Conservation (phyloP, 2,113 vertebrate genomes). For the Hipposideros armiger region DNA sequence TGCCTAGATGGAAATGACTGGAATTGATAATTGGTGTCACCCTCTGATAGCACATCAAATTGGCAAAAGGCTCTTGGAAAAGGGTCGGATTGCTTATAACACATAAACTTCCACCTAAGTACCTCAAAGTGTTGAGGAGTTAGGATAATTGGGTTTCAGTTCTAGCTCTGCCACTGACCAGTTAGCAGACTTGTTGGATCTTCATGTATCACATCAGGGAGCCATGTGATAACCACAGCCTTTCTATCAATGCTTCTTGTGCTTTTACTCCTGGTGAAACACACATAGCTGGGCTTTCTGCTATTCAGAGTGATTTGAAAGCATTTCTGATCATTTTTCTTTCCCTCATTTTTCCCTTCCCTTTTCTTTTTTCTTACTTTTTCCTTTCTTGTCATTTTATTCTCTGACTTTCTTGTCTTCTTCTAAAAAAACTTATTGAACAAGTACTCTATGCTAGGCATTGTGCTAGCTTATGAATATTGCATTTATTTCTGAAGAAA, state of each 20-base stretch:
- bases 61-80: neutral
- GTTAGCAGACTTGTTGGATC: neutral
- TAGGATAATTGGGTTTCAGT: neutral
- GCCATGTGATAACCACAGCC: no score
- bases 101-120: neutral
- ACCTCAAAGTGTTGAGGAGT: neutral
- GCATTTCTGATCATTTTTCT: neutral
- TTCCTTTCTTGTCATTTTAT: neutral
- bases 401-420: neutral
- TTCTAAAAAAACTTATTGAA: neutral
- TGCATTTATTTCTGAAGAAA: slow-evolving; percentile 30
- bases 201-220: neutral
- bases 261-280: neutral
- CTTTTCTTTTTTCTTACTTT: neutral
- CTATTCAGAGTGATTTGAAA: neutral
- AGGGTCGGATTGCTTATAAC: neutral
- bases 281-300: neutral
- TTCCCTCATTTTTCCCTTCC: neutral
- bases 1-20: neutral
- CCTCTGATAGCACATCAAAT: neutral
- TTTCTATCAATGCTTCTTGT: neutral
- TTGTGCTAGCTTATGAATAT: neutral
- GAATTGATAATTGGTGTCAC: neutral
- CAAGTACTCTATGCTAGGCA: neutral
- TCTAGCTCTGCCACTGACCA: neutral